Base-by-base conservation (phyloP, 92 coral and sea anemone species). In the Epizoanthus scotinus region DNA sequence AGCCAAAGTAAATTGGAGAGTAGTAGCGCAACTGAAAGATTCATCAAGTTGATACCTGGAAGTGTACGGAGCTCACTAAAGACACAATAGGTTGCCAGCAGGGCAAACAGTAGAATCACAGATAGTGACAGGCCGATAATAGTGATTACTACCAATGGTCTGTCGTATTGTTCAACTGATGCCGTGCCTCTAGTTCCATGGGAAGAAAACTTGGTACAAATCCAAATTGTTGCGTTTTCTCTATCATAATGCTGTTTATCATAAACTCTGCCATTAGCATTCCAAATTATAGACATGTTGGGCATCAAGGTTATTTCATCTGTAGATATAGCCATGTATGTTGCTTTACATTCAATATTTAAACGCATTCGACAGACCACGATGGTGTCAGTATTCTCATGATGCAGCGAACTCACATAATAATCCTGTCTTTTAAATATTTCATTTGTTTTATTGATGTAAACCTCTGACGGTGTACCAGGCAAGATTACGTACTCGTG, bases 1-100 rank as follows among this genome's bases (percentile, higher is more conserved):
- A n/a, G n/a, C n/a, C n/a, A n/a, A n/a, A n/a, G n/a, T n/a, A n/a
- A n/a, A n/a, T 83, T 81, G 38, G 88, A 24, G 5, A 87, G 82
- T 6, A 78, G n/a, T 7, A 87, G 82, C 36, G 91, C 70, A 14
- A 70, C n/a, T 5, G 81, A 42, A 58, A 84, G 20, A 22, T 82
- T 79, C 81, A 87, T 84, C 24, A 83, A 68, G 73, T 87, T 84
- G 27, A 82, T 78, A 0, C 91, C 91, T 1, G 87, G 91, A 49
- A 87, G 24, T 0, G 91, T 87, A 56, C 82, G 87, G 3, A 87
- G 82, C 20, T 87, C 91, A 21, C 66, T 83, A 44, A 87, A 34
- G 40, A 34, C 6, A 34, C 40, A 34, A 34, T 34, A 34, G 40
- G 40, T 34, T 0, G 6, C 40, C 36, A 87, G 85, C 0, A 87